Conservation (phyloP, 2,888 invertebrate genomes). For the Folsomia candida region DNA sequence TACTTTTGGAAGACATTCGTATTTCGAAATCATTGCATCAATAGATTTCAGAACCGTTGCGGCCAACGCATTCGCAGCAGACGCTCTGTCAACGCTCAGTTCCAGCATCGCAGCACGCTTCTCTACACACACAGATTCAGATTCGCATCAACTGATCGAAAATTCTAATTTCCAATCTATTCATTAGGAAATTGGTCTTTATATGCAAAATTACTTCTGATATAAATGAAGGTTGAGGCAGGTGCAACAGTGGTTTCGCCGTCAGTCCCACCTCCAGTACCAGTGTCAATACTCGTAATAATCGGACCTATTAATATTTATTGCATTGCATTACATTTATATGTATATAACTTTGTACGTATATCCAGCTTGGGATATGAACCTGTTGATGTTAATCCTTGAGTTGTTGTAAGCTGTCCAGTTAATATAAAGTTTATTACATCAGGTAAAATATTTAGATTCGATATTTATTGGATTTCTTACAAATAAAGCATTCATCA, state of each 20-base stretch:
- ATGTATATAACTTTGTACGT: too few species aligned
- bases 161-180: too few species aligned
- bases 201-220: neutral
- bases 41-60: conserved; percentile 41
- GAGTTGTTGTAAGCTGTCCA: neutral
- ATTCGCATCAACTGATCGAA: too few species aligned
- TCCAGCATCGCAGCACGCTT: conserved; percentile 20
- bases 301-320: conserved; percentile 13
- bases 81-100: conserved; percentile 31
- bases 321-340: too few species aligned
- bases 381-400: conserved; percentile 21
- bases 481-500: conserved; percentile 48
- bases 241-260: neutral
- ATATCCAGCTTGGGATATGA: neutral
- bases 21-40: conserved; percentile 39
- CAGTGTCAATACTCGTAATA: conserved; percentile 15
- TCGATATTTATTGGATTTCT: neutral
- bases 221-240: neutral
- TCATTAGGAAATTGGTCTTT: too few species aligned
- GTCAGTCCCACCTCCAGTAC: neutral
- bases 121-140: neutral
- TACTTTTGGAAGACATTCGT: conserved; percentile 43
- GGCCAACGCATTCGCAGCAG: conserved; percentile 31
- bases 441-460: neutral
- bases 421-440: neutral